Evolutionary conservation across 2,888 invertebrate genomes (phyloP).

Genomic region (Dicycla oo): DNA sequence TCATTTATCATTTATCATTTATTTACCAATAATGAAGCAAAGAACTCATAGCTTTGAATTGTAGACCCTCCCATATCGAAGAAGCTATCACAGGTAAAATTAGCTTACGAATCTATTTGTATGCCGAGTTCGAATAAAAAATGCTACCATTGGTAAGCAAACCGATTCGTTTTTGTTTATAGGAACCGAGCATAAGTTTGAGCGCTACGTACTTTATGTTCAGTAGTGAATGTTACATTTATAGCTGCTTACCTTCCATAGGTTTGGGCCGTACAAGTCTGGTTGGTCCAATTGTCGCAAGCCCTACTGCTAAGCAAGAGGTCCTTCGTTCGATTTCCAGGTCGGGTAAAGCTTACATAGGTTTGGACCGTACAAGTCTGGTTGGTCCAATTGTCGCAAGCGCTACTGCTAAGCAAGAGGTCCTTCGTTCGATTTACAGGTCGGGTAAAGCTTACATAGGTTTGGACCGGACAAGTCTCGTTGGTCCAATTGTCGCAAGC

Average conservation of each 20-base stretch:
- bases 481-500: not conserved
- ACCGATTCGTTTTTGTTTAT: no score
- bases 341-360: not conserved
- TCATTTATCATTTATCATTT: no score
- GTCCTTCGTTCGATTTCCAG: not conserved
- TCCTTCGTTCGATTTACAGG: not conserved
- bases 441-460: no score
- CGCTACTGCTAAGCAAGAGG: not conserved
- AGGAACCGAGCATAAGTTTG: no score
- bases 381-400: not conserved
- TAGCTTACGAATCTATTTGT: no score
- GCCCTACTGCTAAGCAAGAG: not conserved
- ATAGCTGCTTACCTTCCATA: constrained; percentile 23
- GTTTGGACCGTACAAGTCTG: constrained; percentile 4
- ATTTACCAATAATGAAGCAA: no score
- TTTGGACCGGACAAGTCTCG: not conserved
- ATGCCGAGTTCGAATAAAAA: no score
- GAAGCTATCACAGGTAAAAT: no score
- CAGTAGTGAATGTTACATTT: not conserved
- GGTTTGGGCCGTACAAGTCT: constrained; percentile 3
- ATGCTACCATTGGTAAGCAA: no score
- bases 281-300: not conserved
- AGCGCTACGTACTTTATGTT: constrained; percentile 18
- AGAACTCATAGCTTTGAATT: no score
- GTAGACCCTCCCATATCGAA: no score